Evolutionary conservation across 2,797 vertebrate genomes (phyloP).

Genomic region (Sparidentex hasta): DNA sequence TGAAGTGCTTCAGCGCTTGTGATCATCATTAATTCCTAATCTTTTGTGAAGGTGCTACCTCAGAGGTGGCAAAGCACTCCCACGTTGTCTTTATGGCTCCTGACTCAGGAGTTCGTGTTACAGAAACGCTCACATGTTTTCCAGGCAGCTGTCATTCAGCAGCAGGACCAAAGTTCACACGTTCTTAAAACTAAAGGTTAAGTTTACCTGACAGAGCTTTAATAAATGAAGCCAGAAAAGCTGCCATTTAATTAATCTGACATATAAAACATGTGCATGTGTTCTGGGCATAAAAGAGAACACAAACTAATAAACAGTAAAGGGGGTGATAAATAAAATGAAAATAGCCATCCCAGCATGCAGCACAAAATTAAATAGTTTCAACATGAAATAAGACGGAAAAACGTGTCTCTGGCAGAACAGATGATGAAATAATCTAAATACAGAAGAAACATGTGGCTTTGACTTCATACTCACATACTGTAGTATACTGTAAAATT

Average conservation of each 20-base stretch:
- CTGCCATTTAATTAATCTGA: background rate
- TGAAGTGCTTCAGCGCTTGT: conserved; percentile 27
- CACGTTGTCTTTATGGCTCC: conserved; percentile 11
- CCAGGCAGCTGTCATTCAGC: conserved; percentile 30
- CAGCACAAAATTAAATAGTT: background rate
- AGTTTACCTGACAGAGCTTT: conserved; percentile 4
- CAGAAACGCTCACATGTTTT: conserved; percentile 22
- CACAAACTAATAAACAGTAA: no score
- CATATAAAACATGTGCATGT: background rate
- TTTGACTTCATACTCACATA: background rate
- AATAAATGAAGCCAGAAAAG: background rate
- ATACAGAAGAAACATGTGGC: background rate
- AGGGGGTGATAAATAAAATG: no score
- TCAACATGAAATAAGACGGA: background rate
- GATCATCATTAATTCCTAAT: conserved; percentile 39
- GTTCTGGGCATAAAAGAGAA: background rate
- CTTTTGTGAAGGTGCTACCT: conserved; percentile 17
- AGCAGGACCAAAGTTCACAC: conserved; percentile 29
- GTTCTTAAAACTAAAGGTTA: conserved; percentile 7
- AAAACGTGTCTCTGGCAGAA: background rate
- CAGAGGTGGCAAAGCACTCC: conserved; percentile 17
- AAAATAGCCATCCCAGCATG: background rate
- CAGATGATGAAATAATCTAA: background rate
- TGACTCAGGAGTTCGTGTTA: conserved; percentile 30
- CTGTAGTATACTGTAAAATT: background rate